Conservation (phyloP, 2,888 invertebrate species). For the Eilema depressum region DNA sequence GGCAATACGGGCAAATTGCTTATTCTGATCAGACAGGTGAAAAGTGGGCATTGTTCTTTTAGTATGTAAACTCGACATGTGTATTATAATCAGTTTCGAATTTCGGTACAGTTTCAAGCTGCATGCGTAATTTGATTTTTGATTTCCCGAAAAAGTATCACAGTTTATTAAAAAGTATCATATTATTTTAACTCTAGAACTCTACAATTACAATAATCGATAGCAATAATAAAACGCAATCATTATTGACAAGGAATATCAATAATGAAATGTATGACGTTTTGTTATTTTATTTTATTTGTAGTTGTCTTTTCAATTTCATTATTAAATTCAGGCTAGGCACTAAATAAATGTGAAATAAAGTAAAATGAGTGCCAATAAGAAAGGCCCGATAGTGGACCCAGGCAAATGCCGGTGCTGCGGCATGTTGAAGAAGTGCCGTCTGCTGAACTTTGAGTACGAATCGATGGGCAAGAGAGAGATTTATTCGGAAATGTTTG, state of each 20-base stretch:
- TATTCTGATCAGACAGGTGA: no score
- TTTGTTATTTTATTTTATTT: background rate
- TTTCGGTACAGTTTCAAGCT: no score
- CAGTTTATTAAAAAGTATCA: no score
- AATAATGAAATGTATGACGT: background rate
- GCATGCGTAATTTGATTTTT: no score
- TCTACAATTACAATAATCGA: background rate
- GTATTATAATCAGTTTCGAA: no score
- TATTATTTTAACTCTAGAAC: no score
- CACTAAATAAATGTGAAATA: background rate
- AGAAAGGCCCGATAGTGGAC: slow-evolving; percentile 72
- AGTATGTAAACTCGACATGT: no score
- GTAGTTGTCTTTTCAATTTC: background rate
- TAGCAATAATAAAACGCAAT: background rate
- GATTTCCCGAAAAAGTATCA: no score
- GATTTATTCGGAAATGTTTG: slow-evolving; percentile 76
- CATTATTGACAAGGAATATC: background rate
- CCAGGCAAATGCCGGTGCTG: slow-evolving; percentile 75
- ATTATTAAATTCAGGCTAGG: background rate
- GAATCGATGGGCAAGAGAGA: slow-evolving; percentile 72
- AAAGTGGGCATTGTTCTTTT: no score
- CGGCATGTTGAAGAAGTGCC: slow-evolving; percentile 73
- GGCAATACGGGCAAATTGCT: no score
- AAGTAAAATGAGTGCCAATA: slow-evolving; percentile 50
- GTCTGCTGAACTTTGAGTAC: slow-evolving; percentile 74